Conservation (phyloP, 2,113 vertebrate genomes). For the Ceratotherium simum region DNA sequence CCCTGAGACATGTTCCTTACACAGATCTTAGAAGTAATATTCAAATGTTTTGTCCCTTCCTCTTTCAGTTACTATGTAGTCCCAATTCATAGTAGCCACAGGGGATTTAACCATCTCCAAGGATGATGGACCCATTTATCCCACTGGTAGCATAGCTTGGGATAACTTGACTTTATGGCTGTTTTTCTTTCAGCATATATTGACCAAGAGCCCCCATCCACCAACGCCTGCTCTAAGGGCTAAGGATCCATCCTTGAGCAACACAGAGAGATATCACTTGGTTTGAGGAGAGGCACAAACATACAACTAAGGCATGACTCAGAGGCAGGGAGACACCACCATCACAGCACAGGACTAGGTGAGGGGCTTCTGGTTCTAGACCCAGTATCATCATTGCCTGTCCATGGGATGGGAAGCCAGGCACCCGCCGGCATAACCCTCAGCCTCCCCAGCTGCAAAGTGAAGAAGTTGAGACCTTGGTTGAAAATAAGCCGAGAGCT, state of each 20-base stretch:
- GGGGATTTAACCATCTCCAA: not conserved
- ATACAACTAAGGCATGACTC: not conserved
- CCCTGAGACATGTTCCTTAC: not conserved
- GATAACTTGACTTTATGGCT: not conserved
- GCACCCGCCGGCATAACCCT: not conserved
- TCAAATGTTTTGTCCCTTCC: not conserved
- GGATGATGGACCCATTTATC: no score
- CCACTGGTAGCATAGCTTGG: not conserved
- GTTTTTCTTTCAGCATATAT: not conserved
- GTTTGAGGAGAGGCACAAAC: not conserved
- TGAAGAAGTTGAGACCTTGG: not conserved
- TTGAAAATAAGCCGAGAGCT: not conserved
- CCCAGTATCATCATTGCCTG: fast-evolving
- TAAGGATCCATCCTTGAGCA: not conserved
- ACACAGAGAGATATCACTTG: fast-evolving
- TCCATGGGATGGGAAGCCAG: not conserved
- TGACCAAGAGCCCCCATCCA: not conserved
- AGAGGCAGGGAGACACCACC: not conserved
- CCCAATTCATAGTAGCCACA: not conserved
- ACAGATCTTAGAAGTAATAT: not conserved
- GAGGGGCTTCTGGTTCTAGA: not conserved
- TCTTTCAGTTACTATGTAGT: not conserved
- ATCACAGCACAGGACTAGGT: not conserved
- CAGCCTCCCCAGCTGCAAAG: not conserved
- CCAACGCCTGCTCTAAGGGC: not conserved